These are phyloP conservation scores for Nomada goodeniana DNA, from an alignment of 2,888 invertebrate species.

Conservation along the genomic window DNA sequence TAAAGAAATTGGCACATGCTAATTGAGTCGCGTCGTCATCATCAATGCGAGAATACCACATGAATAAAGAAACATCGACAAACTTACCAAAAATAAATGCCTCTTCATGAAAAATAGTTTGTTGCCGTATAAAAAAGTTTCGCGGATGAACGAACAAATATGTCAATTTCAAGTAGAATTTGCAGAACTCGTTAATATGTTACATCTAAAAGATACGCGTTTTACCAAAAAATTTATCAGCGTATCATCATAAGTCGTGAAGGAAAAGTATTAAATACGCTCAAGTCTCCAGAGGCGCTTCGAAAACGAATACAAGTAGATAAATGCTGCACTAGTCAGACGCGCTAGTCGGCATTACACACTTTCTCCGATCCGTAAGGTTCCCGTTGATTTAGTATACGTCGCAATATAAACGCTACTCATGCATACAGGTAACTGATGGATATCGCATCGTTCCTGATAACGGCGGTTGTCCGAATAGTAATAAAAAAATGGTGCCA, in stretches of 20 bases:
- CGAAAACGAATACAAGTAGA: constrained; percentile 72
- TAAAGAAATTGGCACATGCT: constrained; percentile 39
- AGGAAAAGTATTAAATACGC: constrained; percentile 1
- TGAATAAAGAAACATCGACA: constrained; percentile 15
- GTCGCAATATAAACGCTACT: neutral
- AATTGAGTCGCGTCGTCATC: constrained; percentile 50
- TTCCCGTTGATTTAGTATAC: neutral
- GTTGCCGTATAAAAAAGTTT: neutral
- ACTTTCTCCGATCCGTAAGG: constrained; percentile 26
- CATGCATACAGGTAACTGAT: too few relatives aligned
- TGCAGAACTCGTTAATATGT: constrained; percentile 2
- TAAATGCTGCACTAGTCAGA: constrained; percentile 77
- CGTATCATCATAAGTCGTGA: neutral
- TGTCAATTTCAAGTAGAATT: neutral
- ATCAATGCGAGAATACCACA: constrained; percentile 33
- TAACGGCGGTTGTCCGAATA: neutral
- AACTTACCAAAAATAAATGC: neutral
- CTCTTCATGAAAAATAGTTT: neutral
- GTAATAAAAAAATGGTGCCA: neutral
- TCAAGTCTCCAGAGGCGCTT: neutral
- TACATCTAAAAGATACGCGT: neutral
- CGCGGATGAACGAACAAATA: constrained; percentile 2
- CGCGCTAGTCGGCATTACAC: constrained; percentile 38
- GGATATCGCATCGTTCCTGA: too few relatives aligned
- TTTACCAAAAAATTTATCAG: neutral